These are phyloP conservation scores for Pseudomugil tenellus DNA, from an alignment of 2,797 vertebrate species.

Conservation along the genomic window DNA sequence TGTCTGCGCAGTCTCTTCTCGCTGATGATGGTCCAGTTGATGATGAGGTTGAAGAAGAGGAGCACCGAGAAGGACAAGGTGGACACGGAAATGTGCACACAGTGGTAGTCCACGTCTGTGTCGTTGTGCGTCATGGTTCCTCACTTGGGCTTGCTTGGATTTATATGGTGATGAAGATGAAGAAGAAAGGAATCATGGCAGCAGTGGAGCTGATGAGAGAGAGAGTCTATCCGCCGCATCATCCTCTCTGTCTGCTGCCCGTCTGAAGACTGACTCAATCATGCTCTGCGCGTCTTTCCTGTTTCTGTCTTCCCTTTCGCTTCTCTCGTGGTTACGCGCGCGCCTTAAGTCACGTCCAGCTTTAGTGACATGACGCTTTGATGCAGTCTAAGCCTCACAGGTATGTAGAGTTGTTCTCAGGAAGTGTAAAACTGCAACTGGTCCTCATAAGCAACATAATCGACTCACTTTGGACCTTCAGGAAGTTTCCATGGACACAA, in stretches of 20 bases:
- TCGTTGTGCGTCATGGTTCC: constrained; percentile 54
- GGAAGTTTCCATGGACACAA: neutral
- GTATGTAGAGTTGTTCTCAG: no score
- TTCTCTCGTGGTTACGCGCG: constrained; percentile 2
- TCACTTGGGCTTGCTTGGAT: constrained; percentile 21
- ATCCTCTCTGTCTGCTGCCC: constrained; percentile 46
- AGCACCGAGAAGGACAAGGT: constrained; percentile 76
- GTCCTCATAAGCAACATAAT: neutral
- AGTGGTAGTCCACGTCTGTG: constrained; percentile 50
- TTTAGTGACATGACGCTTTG: neutral
- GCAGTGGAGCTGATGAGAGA: constrained; percentile 1
- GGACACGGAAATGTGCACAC: constrained; percentile 79
- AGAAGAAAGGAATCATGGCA: neutral
- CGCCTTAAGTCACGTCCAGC: neutral
- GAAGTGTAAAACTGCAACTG: neutral
- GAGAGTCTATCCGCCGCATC: constrained; percentile 37
- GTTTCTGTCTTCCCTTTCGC: neutral
- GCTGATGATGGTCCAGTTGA: constrained; percentile 80
- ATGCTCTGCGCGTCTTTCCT: neutral
- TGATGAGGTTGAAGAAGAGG: constrained; percentile 81
- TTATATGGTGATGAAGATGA: neutral
- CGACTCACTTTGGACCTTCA: no score
- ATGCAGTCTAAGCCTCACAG: neutral
- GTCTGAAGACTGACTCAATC: constrained; percentile 37
- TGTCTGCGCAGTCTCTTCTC: constrained; percentile 73